Evolutionary conservation across 2,888 invertebrate genomes (phyloP).

Genomic region (Protodeltote pygarga): DNA sequence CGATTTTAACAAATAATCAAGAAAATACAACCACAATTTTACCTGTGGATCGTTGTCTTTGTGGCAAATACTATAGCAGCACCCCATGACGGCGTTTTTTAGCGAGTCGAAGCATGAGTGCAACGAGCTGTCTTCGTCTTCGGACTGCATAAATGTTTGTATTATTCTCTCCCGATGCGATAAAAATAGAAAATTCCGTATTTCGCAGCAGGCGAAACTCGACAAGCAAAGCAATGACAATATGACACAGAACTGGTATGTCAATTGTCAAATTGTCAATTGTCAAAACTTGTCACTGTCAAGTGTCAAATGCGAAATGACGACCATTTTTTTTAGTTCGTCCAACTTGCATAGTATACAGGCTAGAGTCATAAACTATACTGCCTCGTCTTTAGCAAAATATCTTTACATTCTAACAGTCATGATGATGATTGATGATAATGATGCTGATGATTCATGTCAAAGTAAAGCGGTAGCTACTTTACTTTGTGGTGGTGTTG

Average conservation of each 20-base stretch:
- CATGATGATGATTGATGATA: too few relatives aligned
- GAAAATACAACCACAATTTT: conserved; percentile 49
- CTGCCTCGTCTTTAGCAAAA: too few relatives aligned
- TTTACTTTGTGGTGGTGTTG: too few relatives aligned
- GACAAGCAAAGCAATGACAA: conserved; percentile 31
- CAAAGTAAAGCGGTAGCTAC: too few relatives aligned
- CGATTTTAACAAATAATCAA: conserved; percentile 13
- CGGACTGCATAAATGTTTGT: conserved; percentile 83
- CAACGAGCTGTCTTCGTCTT: conserved; percentile 76
- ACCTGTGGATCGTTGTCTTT: conserved; percentile 91
- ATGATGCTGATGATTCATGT: too few relatives aligned
- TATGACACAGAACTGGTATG: conserved; percentile 5
- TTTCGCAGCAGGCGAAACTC: conserved; percentile 60
- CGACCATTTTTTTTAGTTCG: too few relatives aligned
- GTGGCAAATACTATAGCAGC: conserved; percentile 91
- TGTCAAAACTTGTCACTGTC: too few relatives aligned
- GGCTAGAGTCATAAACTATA: too few relatives aligned
- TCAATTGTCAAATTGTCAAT: conserved; percentile 6
- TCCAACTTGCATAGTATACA: too few relatives aligned
- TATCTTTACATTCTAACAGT: too few relatives aligned
- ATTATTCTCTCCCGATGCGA: conserved; percentile 66
- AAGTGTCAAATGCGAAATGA: too few relatives aligned
- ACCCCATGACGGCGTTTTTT: conserved; percentile 87
- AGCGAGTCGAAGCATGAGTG: conserved; percentile 84
- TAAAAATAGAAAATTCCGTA: conserved; percentile 81